Base-by-base conservation (phyloP, 2,888 invertebrate species). In the Sturmia bella region DNA sequence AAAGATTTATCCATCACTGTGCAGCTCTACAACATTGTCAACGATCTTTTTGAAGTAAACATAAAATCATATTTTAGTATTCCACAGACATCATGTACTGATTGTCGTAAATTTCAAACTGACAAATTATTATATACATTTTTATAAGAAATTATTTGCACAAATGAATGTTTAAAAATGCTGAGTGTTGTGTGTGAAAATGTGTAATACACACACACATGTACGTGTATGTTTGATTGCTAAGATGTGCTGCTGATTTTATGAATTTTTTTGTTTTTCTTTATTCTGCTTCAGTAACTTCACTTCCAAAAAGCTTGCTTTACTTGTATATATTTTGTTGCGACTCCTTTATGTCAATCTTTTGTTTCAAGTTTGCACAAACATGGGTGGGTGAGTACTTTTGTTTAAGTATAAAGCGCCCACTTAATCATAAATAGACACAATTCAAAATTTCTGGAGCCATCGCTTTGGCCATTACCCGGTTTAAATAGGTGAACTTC, bases 11-110 rank as follows among this genome's bases (percentile, higher is more conserved):
- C 1, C 17, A 6, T 17, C 50, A 70, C 54, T 69, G 52, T 61
- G 0, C 5, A 32, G 19, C 15, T 41, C n/a, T 11, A 39, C 3
- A 39, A 54, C n/a, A 15, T 50, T 2, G 19, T 27, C 54, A 61
- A 37, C 13, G 64, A 56, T 64, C 48, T 17, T 0, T 27, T 57
- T 43, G 6, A 57, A 74, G 43, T 43, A 21, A 56, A 56, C 59
- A 63, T 54, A 69, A 56, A 4, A 69, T 54, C 15, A 64, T 69
- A 56, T 54, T 80, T 80, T 63, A 80, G 63, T 80, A 80, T 80
- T 80, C 80, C 68, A 57, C 27, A 74, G 39, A 43, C 74, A 57
- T 57, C 56, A 69, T 52, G 56, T 57, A 80, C 79, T 80, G 68
- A 74, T 80, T 80, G 68, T 63, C 74, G 50, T 69, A 48, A 50